Conservation (phyloP, 2,797 vertebrate genomes). For the Eremophila alpestris region DNA sequence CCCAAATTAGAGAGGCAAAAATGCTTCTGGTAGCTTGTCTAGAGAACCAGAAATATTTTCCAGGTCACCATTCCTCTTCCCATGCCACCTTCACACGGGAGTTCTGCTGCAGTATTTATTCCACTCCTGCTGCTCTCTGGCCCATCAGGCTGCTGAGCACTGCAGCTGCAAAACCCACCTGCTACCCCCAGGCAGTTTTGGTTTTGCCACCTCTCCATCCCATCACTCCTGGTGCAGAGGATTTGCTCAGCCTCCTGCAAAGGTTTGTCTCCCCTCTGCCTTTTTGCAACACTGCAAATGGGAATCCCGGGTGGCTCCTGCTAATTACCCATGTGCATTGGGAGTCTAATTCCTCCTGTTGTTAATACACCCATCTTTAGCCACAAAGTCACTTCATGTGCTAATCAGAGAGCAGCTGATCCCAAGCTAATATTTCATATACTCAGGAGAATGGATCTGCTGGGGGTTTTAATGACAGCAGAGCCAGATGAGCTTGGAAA, state of each 20-base stretch:
- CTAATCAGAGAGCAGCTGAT: slow-evolving; percentile 63
- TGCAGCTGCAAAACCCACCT: slow-evolving; percentile 51
- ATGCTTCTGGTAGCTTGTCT: background rate
- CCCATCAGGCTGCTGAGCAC: background rate
- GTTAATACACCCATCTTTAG: slow-evolving; percentile 55
- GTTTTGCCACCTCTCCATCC: background rate
- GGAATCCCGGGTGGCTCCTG: slow-evolving; percentile 56
- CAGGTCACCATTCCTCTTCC: background rate
- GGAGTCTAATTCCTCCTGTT: slow-evolving; percentile 59
- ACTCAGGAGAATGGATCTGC: slow-evolving; percentile 33
- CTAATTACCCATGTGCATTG: slow-evolving; percentile 63
- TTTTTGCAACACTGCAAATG: slow-evolving; percentile 35
- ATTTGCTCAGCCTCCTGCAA: background rate
- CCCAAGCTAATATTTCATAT: slow-evolving; percentile 45
- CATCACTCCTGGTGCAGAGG: background rate
- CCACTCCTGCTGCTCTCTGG: background rate
- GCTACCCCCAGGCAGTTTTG: background rate
- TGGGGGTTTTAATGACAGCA: slow-evolving; percentile 11
- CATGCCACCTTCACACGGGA: background rate
- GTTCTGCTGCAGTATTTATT: slow-evolving; percentile 35
- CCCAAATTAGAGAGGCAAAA: background rate
- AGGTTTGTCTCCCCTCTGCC: background rate
- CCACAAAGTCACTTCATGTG: slow-evolving; percentile 68
- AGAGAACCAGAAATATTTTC: slow-evolving; percentile 22
- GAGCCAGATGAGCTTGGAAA: background rate